Evolutionary conservation across 1,140 invertebrate genomes (phyloP).

Genomic region (Bradysia coprophila): DNA sequence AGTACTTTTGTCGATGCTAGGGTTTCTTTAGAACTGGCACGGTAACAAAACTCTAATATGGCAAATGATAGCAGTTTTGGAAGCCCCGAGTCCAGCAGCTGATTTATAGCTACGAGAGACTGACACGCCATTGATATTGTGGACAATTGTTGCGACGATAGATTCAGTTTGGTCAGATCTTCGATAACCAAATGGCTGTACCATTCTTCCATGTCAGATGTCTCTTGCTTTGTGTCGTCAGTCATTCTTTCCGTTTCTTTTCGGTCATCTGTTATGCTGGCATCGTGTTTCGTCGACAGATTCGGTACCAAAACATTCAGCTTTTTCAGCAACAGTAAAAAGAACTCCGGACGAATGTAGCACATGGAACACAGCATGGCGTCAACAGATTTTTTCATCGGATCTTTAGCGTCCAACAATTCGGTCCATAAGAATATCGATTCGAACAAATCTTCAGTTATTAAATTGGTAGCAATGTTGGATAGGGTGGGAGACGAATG

Average conservation of each 20-base stretch:
- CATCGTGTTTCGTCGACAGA: conserved; percentile 27
- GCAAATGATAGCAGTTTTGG: conserved; percentile 41
- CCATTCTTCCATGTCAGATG: conserved; percentile 27
- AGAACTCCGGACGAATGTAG: conserved; percentile 57
- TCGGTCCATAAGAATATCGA: conserved; percentile 59
- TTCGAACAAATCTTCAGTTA: conserved; percentile 50
- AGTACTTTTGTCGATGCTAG: background rate
- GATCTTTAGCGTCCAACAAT: conserved; percentile 37
- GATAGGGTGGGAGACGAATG: conserved; percentile 35
- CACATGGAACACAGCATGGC: conserved; percentile 68
- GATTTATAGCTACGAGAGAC: conserved; percentile 50
- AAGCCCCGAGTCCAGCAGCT: conserved; percentile 57
- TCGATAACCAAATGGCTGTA: conserved; percentile 26
- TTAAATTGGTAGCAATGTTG: conserved; percentile 40
- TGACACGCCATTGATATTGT: conserved; percentile 57
- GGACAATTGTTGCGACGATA: conserved; percentile 43
- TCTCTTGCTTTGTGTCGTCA: conserved; percentile 46
- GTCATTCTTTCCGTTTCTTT: conserved; percentile 33
- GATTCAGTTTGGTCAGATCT: conserved; percentile 27
- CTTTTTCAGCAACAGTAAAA: conserved; percentile 49
- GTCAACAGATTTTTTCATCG: conserved; percentile 52
- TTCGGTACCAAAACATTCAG: conserved; percentile 46
- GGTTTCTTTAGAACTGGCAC: conserved; percentile 9
- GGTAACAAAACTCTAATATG: conserved; percentile 34
- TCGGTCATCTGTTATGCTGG: conserved; percentile 37